These are phyloP conservation scores for Antitype chi DNA, from an alignment of 2,888 invertebrate species.

Conservation along the genomic window DNA sequence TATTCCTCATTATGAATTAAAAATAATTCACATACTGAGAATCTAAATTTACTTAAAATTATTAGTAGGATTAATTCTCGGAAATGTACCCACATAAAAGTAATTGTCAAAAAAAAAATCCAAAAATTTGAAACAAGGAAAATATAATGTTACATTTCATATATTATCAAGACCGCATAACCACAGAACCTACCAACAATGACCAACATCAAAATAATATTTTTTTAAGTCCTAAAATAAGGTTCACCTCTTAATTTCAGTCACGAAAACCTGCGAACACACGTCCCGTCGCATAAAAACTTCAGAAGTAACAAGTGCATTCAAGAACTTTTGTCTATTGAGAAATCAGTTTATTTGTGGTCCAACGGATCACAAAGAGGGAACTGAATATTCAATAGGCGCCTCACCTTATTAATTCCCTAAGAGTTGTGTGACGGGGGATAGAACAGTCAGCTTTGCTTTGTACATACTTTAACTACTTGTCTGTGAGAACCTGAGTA, in stretches of 20 bases:
- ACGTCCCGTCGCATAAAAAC: neutral
- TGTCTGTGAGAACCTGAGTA: neutral
- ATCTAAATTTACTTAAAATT: no score
- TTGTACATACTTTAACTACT: conserved; percentile 26
- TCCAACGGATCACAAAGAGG: conserved; percentile 71
- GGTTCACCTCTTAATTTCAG: neutral
- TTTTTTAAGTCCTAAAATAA: neutral
- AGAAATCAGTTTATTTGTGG: conserved; percentile 64
- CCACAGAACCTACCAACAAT: neutral
- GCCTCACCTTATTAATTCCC: conserved; percentile 80
- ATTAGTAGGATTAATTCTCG: neutral
- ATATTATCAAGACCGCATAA: neutral
- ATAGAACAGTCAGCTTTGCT: neutral
- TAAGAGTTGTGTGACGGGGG: conserved; percentile 59
- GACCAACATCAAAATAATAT: neutral
- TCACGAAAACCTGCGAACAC: neutral
- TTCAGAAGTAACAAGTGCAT: conserved; percentile 41
- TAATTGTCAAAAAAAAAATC: neutral
- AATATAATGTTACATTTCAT: no score
- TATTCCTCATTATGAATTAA: no score
- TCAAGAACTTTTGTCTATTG: conserved; percentile 49
- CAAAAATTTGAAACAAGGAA: neutral
- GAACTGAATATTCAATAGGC: conserved; percentile 85
- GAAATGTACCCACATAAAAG: neutral
- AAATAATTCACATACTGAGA: no score